A percentile compares a stretch with the other conserved stretches of the same genome.
phyloP scores from a whole-genome alignment of 2,888 invertebrate genomes.

The Folsomia manolachei region DNA sequence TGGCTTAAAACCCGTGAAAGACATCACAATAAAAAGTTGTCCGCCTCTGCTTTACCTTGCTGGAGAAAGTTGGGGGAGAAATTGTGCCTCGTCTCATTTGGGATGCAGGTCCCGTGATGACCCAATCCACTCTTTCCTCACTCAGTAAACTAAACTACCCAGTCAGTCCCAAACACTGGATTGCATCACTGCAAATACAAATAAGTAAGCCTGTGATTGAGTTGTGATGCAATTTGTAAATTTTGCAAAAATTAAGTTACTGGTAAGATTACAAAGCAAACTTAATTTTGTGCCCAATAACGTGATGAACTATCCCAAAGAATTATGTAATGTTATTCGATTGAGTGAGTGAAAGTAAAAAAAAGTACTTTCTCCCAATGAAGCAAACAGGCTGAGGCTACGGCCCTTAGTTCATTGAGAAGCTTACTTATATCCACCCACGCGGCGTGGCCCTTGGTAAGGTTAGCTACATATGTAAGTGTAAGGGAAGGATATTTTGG shows the following conservation, averaged over 20 bases:
- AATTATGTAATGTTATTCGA: background rate
- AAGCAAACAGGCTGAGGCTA: background rate
- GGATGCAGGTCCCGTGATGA: background rate
- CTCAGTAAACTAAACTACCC: background rate
- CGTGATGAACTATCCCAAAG: background rate
- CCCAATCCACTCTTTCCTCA: conserved; percentile 1
- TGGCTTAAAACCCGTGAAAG: no score
- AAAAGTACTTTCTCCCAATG: background rate
- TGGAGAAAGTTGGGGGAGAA: background rate
- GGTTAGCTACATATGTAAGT: background rate
- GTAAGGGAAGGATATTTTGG: conserved; percentile 33
- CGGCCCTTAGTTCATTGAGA: conserved; percentile 8
- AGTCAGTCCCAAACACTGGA: no score
- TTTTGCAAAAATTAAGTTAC: background rate
- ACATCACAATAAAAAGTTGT: no score
- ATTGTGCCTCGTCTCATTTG: background rate
- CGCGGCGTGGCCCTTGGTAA: conserved; percentile 1
- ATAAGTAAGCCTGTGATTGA: no score
- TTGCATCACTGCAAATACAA: no score
- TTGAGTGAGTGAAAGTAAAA: background rate
- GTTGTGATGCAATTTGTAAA: background rate
- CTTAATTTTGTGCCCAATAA: background rate
- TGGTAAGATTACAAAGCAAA: no score
- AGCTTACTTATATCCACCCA: conserved; percentile 9
- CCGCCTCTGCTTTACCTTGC: no score